Evolutionary conservation across 2,888 invertebrate genomes (phyloP).

Genomic region (Agrochola circellaris): DNA sequence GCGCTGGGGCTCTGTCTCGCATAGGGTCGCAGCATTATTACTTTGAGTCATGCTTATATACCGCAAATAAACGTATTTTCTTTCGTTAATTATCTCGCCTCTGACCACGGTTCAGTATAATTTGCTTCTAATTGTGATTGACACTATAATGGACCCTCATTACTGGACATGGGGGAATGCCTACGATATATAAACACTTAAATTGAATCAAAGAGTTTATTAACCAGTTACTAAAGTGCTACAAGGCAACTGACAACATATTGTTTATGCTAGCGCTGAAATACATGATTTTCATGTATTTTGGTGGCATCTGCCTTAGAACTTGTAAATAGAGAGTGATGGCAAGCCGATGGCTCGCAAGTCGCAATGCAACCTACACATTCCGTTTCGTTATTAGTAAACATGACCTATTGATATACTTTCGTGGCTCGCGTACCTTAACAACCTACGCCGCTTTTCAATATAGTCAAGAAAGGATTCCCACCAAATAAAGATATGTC

Average conservation of each 20-base stretch:
- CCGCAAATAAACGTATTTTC: too few relatives aligned
- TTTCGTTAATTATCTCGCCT: slow-evolving; percentile 16
- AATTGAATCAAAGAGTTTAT: slow-evolving; percentile 26
- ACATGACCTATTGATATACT: slow-evolving; percentile 26
- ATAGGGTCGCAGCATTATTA: too few relatives aligned
- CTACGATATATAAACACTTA: slow-evolving; percentile 39
- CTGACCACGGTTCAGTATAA: slow-evolving; percentile 3
- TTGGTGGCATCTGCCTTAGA: slow-evolving; percentile 13
- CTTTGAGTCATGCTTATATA: too few relatives aligned
- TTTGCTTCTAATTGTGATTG: slow-evolving; percentile 25
- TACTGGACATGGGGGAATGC: slow-evolving; percentile 14
- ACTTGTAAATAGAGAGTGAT: slow-evolving; percentile 21
- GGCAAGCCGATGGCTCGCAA: not conserved
- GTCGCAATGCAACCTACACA: not conserved
- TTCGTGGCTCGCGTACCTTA: not conserved
- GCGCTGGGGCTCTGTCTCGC: too few relatives aligned
- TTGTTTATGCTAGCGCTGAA: slow-evolving; percentile 37
- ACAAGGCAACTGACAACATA: slow-evolving; percentile 18
- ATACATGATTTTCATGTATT: slow-evolving; percentile 10
- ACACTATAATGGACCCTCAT: slow-evolving; percentile 21
- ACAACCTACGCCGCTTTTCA: not conserved
- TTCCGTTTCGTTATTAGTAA: slow-evolving; percentile 32
- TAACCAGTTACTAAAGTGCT: slow-evolving; percentile 29
- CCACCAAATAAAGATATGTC: slow-evolving; percentile 48
- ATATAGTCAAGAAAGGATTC: slow-evolving; percentile 28